Base-by-base conservation (phyloP, 2,888 invertebrate genomes). In the Synanthedon tipuliformis region DNA sequence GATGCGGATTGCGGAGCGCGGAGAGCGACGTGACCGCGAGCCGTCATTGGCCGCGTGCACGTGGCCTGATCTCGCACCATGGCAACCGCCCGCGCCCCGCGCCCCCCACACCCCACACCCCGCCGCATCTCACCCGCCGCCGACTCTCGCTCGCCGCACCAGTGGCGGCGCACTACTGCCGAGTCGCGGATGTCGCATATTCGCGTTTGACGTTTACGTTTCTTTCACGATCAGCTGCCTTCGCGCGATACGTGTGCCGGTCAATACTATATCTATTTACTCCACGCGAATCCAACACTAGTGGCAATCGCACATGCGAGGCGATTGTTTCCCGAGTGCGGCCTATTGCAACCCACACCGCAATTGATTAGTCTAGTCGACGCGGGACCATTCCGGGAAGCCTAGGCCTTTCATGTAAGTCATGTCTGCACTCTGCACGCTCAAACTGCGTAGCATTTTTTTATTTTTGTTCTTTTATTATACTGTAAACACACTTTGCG, bases 1-100 rank as follows among this genome's bases (percentile, higher is more conserved):
- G 23, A 16, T 49, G 16, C 12, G 18, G 12, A 13, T 18, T 2
- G 18, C 8, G 11, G 49, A 11, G 13, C 49, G 49, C 49, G 15
- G 15, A 3, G 15, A 10, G 52, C 34, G 34, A 41, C 23, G 41
- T 23, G 16, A 67, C 61, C 58, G 64, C 65, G 66, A 59, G 27
- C 63, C 63, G 81, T 85, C 72, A 92, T 92, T 92, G 92, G 92
- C 76, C 83, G 88, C 75, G 73, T 71, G 86, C 89, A 90, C 91
- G 90, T 92, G 92, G 92, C 91, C 91, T 91, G 92, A 92, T 90
- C 90, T 91, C 90, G 90, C 90, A 90, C 92, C 91, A 92, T 90
- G 89, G 90, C 89, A 85, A 86, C 87, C 75, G 65, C 66, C 68
- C 62, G 55, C 62, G 61, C 52, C 56, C 57, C 54, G 53, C 59